Conservation (phyloP, 35 echinoderm and acorn worm species). For the Diadema setosum region DNA sequence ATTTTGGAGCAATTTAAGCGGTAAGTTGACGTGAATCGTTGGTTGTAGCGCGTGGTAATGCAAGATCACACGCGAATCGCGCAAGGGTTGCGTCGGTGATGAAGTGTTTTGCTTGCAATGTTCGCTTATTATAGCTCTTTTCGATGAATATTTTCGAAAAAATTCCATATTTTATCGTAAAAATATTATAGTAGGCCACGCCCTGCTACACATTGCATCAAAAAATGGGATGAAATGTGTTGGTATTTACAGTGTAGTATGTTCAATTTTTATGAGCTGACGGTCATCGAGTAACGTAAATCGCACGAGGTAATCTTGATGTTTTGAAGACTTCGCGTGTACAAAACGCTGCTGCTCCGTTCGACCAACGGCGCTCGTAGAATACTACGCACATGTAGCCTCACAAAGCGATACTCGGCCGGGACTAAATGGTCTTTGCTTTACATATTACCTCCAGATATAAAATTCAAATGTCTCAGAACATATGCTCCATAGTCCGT, state of each 20-base stretch:
- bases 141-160: background rate
- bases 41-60: background rate
- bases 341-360: no score
- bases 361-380: no score
- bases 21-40: conserved; percentile 50
- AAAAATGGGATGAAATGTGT: background rate
- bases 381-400: no score
- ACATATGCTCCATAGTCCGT: no score
- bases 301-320: background rate
- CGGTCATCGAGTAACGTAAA: background rate
- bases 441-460: no score
- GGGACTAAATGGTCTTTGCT: no score
- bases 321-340: no score
- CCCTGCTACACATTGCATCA: background rate
- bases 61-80: background rate
- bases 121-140: background rate
- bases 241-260: background rate
- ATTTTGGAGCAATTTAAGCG: conserved; percentile 96
- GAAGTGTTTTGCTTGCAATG: background rate
- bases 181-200: background rate
- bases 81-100: background rate
- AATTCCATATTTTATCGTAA: background rate
- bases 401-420: no score
- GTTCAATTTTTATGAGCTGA: background rate
- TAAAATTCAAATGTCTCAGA: no score